Evolutionary conservation across 2,888 invertebrate species (phyloP), one percentile per base, ranked within the genome.

Genomic region (Drosophila niveifrons): DNA sequence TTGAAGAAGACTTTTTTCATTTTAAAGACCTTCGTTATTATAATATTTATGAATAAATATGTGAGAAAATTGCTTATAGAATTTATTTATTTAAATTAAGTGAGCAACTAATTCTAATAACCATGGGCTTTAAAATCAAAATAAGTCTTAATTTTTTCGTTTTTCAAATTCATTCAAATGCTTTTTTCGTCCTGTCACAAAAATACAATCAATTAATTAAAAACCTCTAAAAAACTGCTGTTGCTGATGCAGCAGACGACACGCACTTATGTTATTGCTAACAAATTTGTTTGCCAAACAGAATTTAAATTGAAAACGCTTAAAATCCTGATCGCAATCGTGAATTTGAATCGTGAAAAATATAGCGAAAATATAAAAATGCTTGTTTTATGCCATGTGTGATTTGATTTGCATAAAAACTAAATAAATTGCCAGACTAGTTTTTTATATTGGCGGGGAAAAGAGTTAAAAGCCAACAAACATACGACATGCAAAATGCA

Each of bases 381-480:
- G 10, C 7, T 48, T 65, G 59, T 64, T 73, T 73, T 44, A 11
- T 44, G 10, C 3, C 18, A 8, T 57, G 39, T 69, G 78, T 80
- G 72, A 80, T 82, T 82, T 82, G 72, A 82, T 84, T 82, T 84
- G 82, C 82, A 82, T 82, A 77, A 79, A 84, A 79, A 72, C 66
- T 67, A 77, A 84, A 82, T 82, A 82, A 82, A 82, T 84, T 75
- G 66, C 65, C 41, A 59, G 50, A 36, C 41, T 57, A 50, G 47
- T 57, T 58, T 56, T 55, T 52, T 74, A 63, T 59, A 44, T 10
- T 7, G 39, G 31, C 39, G 43, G 11, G 17, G 10, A 15, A 58
- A 58, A 57, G 61, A 63, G 44, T 56, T 52, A 61, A 68, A 73
- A 61, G 34, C 36, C 48, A 48, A 11, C 66, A 46, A 66, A 50